Conservation (phyloP, 53 echinoderm and acorn worm species). For the Arbacia lixula region DNA sequence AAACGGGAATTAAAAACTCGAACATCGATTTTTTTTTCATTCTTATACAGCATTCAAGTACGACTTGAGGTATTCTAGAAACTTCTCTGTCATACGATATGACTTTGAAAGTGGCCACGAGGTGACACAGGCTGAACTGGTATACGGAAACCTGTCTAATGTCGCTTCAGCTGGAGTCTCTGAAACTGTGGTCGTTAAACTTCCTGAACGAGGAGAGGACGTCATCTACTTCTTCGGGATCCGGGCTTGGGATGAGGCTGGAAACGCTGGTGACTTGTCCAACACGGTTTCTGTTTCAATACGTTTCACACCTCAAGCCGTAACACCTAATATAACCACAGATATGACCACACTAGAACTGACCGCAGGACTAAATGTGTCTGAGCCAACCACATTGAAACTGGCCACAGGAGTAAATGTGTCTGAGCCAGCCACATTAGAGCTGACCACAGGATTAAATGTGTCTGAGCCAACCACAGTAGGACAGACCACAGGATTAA, state of each 20-base stretch:
- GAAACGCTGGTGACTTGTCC: conserved; percentile 29
- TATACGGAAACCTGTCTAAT: conserved; percentile 18
- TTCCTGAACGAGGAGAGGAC: conserved; percentile 21
- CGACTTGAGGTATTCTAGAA: conserved; percentile 31
- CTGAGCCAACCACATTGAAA: too few relatives aligned
- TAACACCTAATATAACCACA: not conserved
- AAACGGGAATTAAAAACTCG: too few relatives aligned
- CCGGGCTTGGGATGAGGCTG: conserved; percentile 41
- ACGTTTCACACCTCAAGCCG: conserved; percentile 7
- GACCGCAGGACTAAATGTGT: too few relatives aligned
- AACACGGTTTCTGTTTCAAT: conserved; percentile 35
- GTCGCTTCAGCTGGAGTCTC: not conserved
- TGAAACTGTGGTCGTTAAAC: conserved; percentile 6
- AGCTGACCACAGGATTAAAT: too few relatives aligned
- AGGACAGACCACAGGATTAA: too few relatives aligned
- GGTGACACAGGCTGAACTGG: conserved; percentile 6
- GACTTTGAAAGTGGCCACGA: not conserved
- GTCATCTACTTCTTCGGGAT: conserved; percentile 43
- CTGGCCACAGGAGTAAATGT: too few relatives aligned
- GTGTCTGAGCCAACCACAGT: too few relatives aligned
- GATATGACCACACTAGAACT: not conserved
- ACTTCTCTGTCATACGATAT: conserved; percentile 12
- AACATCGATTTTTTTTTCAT: too few relatives aligned
- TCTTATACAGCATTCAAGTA: conserved; percentile 33
- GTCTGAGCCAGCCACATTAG: too few relatives aligned